Conservation (phyloP, 2,113 vertebrate genomes). For the Jaculus jaculus region DNA sequence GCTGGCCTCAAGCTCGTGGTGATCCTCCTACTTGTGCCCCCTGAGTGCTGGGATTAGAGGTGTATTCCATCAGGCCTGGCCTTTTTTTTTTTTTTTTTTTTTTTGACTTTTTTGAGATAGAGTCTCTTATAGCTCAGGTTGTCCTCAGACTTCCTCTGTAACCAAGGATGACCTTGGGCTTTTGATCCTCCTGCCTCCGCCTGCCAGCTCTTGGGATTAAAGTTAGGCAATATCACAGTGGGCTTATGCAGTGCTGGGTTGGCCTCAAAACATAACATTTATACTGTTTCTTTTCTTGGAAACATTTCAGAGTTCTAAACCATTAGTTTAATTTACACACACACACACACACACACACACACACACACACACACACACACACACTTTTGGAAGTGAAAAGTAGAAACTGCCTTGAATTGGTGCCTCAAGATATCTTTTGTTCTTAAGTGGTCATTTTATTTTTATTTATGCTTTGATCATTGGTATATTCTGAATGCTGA, state of each 20-base stretch:
- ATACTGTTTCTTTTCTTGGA: slow-evolving; percentile 23
- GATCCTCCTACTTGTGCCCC: too few relatives aligned
- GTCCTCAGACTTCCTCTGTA: too few relatives aligned
- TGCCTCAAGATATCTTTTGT: not conserved
- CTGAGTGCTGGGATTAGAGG: too few relatives aligned
- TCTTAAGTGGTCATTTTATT: not conserved
- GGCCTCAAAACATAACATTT: not conserved
- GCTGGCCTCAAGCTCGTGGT: too few relatives aligned
- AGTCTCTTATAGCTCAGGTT: too few relatives aligned
- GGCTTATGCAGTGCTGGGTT: not conserved
- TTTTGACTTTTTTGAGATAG: too few relatives aligned
- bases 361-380: not conserved
- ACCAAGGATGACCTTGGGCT: too few relatives aligned
- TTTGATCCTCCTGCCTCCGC: too few relatives aligned
- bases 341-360: not conserved
- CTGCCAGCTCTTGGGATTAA: too few relatives aligned
- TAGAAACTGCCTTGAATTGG: slow-evolving; percentile 35
- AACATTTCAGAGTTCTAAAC: slow-evolving; percentile 39
- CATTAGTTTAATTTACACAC: not conserved
- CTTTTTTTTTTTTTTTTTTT: too few relatives aligned
- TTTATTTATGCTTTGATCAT: slow-evolving; percentile 34
- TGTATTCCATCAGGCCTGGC: too few relatives aligned
- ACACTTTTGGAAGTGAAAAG: slow-evolving; percentile 3
- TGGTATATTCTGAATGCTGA: slow-evolving; percentile 32
- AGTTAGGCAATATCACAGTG: too few relatives aligned